Evolutionary conservation across 2,113 vertebrate species (phyloP).

Genomic region (Sinocyclocheilus anshuiensis): DNA sequence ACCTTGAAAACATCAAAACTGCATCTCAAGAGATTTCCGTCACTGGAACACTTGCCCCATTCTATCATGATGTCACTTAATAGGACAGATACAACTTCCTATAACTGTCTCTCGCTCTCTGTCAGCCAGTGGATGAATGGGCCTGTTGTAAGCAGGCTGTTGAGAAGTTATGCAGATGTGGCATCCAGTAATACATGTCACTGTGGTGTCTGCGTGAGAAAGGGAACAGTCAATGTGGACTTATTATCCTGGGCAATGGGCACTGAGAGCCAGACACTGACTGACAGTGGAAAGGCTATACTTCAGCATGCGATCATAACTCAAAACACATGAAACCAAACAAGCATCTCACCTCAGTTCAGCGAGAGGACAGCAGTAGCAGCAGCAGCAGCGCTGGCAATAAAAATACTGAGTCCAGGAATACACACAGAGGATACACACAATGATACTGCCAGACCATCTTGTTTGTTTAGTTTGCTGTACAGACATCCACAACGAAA

Average conservation of each 20-base stretch:
- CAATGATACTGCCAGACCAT: neutral
- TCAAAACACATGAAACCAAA: conserved; percentile 34
- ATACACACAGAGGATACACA: neutral
- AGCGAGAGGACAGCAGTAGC: neutral
- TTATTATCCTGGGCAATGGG: conserved; percentile 28
- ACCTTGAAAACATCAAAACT: conserved; percentile 3
- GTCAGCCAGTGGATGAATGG: conserved; percentile 24
- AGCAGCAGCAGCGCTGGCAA: neutral
- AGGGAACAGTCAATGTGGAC: neutral
- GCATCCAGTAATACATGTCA: conserved; percentile 5
- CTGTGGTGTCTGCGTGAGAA: conserved; percentile 17
- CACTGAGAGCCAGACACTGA: conserved; percentile 2
- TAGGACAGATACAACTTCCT: neutral
- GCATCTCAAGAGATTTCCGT: neutral
- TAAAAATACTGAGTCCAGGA: neutral
- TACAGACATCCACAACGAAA: neutral
- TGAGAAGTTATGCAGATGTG: conserved; percentile 18
- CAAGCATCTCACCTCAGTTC: conserved; percentile 16
- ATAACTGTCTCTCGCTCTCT: neutral
- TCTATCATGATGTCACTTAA: neutral
- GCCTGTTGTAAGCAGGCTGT: neutral
- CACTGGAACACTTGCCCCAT: neutral
- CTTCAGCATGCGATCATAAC: conserved; percentile 1
- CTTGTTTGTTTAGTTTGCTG: neutral
- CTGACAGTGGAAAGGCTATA: conserved; percentile 7